Conservation (phyloP, 2,113 vertebrate species). For the Microtus richardsoni region DNA sequence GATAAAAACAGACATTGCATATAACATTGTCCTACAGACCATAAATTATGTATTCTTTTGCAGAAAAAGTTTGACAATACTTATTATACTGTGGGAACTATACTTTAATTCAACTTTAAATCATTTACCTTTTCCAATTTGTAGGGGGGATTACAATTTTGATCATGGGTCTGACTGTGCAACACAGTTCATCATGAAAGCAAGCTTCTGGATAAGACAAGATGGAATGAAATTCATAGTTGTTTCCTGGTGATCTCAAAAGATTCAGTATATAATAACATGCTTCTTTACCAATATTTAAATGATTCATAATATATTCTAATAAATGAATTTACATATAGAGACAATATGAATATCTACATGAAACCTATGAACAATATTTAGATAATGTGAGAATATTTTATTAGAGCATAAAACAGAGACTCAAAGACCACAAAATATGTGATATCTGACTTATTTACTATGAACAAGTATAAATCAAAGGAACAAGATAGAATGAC, state of each 20-base stretch:
- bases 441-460: neutral
- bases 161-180: neutral
- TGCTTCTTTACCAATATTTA: neutral
- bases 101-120: neutral
- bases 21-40: neutral
- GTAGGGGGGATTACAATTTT: neutral
- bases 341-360: neutral
- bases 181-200: neutral
- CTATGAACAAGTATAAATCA: neutral
- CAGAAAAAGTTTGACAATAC: neutral
- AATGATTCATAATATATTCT: neutral
- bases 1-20: neutral
- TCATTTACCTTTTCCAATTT: neutral
- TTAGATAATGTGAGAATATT: neutral
- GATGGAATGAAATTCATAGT: neutral
- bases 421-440: neutral
- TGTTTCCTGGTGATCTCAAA: neutral
- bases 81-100: neutral
- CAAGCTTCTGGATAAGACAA: neutral
- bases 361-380: neutral
- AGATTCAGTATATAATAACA: neutral
- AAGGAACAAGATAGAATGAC: neutral
- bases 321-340: neutral
- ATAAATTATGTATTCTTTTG: neutral
- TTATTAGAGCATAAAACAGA: neutral